Percentiles rank a stretch among this genome's conserved stretches.
Evolutionary conservation across 2,888 invertebrate genomes (phyloP).

Genomic region (Adineta ricciae): DNA sequence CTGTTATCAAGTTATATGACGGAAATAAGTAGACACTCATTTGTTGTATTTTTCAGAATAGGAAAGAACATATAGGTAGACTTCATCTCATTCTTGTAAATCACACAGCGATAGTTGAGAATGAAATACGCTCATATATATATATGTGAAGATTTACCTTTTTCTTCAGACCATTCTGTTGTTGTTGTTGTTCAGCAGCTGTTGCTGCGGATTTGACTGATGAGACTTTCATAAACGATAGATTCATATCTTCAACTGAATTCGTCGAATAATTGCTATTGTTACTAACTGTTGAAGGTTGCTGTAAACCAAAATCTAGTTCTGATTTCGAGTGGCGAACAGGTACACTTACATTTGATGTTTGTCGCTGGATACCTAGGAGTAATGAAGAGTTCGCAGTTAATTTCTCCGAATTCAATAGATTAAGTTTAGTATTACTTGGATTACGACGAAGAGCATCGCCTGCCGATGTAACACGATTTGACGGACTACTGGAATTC

Average conservation of each 20-base stretch:
- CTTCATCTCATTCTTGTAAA: not conserved
- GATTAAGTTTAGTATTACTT: not conserved
- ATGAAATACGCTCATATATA: not conserved
- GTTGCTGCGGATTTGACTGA: not conserved
- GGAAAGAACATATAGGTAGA: not conserved
- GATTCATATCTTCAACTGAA: not conserved
- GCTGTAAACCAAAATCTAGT: not conserved
- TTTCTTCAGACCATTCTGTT: not conserved
- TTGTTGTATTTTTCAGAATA: not conserved
- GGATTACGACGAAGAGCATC: not conserved
- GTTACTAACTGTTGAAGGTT: not conserved
- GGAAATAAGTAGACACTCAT: not conserved
- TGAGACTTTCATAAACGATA: constrained; percentile 17
- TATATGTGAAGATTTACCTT: not conserved
- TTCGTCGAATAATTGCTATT: not conserved
- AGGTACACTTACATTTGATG: not conserved
- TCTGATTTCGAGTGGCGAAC: not conserved
- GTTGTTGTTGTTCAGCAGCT: not conserved
- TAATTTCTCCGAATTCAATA: not conserved
- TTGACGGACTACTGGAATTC: not conserved
- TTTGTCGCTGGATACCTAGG: not conserved
- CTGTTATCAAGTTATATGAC: not conserved
- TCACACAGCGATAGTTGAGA: not conserved
- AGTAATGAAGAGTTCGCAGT: not conserved
- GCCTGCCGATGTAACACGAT: not conserved